Conservation (phyloP, 2,113 vertebrate genomes). For the Sminthopsis crassicaudata region DNA sequence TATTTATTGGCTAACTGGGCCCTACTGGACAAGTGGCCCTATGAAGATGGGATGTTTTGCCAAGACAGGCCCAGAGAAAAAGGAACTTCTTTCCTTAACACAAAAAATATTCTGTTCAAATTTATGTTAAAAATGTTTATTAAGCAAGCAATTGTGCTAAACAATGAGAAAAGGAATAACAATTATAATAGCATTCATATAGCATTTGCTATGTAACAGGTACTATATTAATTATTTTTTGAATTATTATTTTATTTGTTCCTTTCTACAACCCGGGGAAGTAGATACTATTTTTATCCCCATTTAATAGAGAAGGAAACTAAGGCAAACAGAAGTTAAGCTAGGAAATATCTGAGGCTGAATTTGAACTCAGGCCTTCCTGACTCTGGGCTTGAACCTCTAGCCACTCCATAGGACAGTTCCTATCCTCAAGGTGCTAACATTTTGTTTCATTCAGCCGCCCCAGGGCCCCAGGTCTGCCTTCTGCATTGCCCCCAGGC, state of each 20-base stretch:
- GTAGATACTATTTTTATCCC: background rate
- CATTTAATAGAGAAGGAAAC: background rate
- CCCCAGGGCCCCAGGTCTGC: background rate
- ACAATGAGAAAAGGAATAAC: too few relatives aligned
- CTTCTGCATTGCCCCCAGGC: background rate
- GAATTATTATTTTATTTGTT: accelerated
- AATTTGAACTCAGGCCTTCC: background rate
- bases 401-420: too few relatives aligned
- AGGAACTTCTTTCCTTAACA: too few relatives aligned
- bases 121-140: too few relatives aligned
- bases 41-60: too few relatives aligned
- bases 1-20: background rate
- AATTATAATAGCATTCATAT: too few relatives aligned
- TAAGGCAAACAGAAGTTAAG: background rate
- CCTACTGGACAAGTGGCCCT: too few relatives aligned
- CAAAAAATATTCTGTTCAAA: too few relatives aligned
- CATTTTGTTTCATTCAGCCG: background rate
- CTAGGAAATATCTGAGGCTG: background rate
- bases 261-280: background rate
- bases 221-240: background rate
- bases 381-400: background rate
- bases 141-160: too few relatives aligned
- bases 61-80: too few relatives aligned
- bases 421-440: background rate
- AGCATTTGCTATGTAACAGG: too few relatives aligned